Conservation (phyloP, 2,113 vertebrate genomes). For the Mesocricetus auratus region DNA sequence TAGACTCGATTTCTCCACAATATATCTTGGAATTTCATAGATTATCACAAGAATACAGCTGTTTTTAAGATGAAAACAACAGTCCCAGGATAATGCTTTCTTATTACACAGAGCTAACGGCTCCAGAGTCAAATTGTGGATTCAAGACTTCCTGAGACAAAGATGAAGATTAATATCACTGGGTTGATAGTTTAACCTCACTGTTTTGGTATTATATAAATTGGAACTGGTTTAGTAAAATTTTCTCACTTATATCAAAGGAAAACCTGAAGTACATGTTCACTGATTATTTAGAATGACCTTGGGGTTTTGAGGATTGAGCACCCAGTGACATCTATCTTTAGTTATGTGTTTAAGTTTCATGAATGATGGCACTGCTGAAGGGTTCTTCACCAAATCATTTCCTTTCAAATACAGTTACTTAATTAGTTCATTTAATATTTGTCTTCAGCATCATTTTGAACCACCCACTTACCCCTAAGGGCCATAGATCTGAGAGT, state of each 20-base stretch:
- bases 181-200: neutral
- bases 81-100: neutral
- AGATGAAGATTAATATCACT: neutral
- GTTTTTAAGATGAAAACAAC: neutral
- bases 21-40: neutral
- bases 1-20: no score
- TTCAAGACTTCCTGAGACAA: neutral
- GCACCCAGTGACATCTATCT: neutral
- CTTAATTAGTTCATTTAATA: conserved; percentile 68
- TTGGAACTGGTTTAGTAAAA: neutral
- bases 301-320: conserved; percentile 47
- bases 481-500: neutral
- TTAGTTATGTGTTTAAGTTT: conserved; percentile 15
- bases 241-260: conserved; percentile 65
- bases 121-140: neutral
- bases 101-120: neutral
- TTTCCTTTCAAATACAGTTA: conserved; percentile 71
- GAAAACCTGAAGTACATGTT: neutral
- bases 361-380: neutral
- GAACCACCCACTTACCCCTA: neutral
- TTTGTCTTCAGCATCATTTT: conserved; percentile 44
- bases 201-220: neutral
- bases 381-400: conserved; percentile 49
- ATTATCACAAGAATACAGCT: neutral
- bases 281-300: conserved; percentile 49